phyloP scores from a whole-genome alignment of 1,140 invertebrate species.

The Saccostrea glomerata region DNA sequence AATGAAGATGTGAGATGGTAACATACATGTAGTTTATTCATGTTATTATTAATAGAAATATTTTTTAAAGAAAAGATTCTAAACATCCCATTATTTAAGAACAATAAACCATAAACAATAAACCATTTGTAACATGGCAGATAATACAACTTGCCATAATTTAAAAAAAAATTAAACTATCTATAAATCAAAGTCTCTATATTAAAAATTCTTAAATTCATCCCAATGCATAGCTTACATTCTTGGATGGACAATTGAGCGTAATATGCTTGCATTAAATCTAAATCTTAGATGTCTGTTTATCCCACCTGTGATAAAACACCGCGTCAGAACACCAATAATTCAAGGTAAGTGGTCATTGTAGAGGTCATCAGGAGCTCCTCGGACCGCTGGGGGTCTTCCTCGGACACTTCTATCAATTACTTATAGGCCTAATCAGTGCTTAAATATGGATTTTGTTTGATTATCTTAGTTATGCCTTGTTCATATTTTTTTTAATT shows the following conservation, averaged over 20 bases:
- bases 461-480: too few relatives aligned
- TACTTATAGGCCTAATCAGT: too few relatives aligned
- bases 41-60: too few relatives aligned
- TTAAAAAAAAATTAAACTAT: background rate
- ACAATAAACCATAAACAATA: too few relatives aligned
- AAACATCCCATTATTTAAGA: too few relatives aligned
- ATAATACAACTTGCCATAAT: too few relatives aligned
- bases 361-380: background rate
- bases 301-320: background rate
- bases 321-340: background rate
- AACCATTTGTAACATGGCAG: too few relatives aligned
- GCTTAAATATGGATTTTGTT: too few relatives aligned
- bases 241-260: background rate
- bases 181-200: background rate
- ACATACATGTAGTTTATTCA: too few relatives aligned
- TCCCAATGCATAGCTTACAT: background rate
- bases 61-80: too few relatives aligned
- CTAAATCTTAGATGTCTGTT: background rate
- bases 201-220: background rate
- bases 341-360: background rate
- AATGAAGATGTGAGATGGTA: too few relatives aligned
- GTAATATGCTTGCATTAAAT: background rate
- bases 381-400: background rate
- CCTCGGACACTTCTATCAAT: background rate
- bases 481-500: too few relatives aligned